Evolutionary conservation across 2,797 vertebrate species (phyloP), one percentile per base, ranked within the genome.

Genomic region (Pteronotus mesoamericanus): DNA sequence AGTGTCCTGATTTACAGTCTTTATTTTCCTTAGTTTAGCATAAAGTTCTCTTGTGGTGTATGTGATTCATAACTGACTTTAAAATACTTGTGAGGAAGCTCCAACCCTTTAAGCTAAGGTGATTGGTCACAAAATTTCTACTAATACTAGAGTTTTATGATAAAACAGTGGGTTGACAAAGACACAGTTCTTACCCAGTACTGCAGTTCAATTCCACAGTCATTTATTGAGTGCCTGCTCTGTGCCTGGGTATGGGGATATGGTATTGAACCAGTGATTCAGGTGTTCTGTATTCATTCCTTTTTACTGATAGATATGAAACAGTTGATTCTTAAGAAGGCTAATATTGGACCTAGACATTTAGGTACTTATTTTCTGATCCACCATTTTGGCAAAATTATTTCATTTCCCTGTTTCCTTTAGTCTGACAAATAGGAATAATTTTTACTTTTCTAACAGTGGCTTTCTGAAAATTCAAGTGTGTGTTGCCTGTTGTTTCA

Each of bases 361-460:
- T 85, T 88, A 93, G 48, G 51, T 26, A 61, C 4, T 74, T 83
- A 83, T 72, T 96, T 95, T 94, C n/a, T 86, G 53, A 79, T 24
- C 39, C 19, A n/a, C 34, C 32, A 14, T 74, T 88, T 86, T 74
- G 42, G 21, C 64, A 91, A 61, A 95, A 51, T 78, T 59, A 88
- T 29, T 83, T 18, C 26, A n/a, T 93, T 88, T 89, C 26, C 46
- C 9, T 80, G 9, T 88, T 94, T 89, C 29, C 89, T 79, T 34
- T 94, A 48, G 42, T 32, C 37, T 88, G 24, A 64, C 42, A 55
- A 71, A 29, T 48, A 90, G 34, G 29, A 80, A 85, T 86, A 19
- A 46, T 61, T 91, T 96, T 92, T 69, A 74, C 18, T 87, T 84
- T 92, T 78, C 19, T 93, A 69, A 34, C 9, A 42, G 1, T 89